Evolutionary conservation across 1,140 invertebrate species (phyloP).

Genomic region (Drosophila saltans): DNA sequence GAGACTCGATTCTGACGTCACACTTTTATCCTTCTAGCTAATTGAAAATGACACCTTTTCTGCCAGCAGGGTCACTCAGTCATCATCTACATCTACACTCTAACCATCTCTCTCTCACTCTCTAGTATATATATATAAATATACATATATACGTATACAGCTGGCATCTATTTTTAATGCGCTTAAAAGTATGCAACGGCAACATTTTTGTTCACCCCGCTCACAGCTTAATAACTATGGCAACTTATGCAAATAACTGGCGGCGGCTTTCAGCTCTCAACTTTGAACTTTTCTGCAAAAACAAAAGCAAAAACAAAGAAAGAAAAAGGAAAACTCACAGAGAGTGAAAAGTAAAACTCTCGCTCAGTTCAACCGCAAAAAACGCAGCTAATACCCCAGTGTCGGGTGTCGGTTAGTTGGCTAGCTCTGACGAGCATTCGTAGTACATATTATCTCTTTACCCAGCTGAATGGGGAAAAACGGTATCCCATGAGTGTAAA

Average conservation of each 20-base stretch:
- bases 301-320: conserved; percentile 18
- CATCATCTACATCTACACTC: not conserved
- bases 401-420: conserved; percentile 30
- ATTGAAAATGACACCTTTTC: conserved; percentile 59
- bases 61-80: conserved; percentile 22
- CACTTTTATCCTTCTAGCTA: conserved; percentile 28
- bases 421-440: conserved; percentile 1
- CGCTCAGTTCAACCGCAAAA: conserved; percentile 66
- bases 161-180: conserved; percentile 70
- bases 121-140: conserved; percentile 8
- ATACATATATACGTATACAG: conserved; percentile 13
- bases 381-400: conserved; percentile 67
- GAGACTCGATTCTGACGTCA: conserved; percentile 14
- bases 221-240: conserved; percentile 75
- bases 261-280: conserved; percentile 52
- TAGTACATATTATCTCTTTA: conserved; percentile 17
- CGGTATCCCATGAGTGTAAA: conserved; percentile 2
- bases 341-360: conserved; percentile 25
- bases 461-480: not conserved
- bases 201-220: conserved; percentile 43
- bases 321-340: not conserved
- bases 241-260: conserved; percentile 77
- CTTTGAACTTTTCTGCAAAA: conserved; percentile 43
- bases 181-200: conserved; percentile 67
- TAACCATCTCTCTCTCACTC: not conserved